These are phyloP conservation scores for Cossypha heuglini DNA, from an alignment of 2,797 vertebrate species.

Conservation along the genomic window DNA sequence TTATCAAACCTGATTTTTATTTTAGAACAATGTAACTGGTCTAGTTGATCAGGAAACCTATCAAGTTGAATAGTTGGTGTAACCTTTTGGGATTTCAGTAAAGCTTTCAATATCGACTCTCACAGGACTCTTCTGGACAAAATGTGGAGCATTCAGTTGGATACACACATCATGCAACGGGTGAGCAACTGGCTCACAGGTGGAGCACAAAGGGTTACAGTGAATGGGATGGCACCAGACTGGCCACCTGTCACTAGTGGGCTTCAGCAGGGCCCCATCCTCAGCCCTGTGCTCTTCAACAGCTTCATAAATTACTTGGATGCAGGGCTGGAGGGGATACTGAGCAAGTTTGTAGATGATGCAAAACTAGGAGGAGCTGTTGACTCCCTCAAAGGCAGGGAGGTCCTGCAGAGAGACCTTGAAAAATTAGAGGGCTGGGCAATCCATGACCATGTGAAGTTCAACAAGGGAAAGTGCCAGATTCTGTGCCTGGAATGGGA, in stretches of 20 bases:
- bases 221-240: background rate
- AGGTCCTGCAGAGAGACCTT: background rate
- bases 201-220: rapidly evolving
- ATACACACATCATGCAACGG: background rate
- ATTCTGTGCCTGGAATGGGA: background rate
- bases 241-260: rapidly evolving
- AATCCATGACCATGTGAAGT: too few relatives aligned
- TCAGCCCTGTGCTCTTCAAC: rapidly evolving
- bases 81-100: background rate
- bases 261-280: rapidly evolving
- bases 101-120: too few relatives aligned
- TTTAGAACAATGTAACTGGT: background rate
- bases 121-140: background rate
- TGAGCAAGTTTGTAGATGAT: background rate
- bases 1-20: background rate
- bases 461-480: too few relatives aligned
- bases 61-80: background rate
- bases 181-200: rapidly evolving
- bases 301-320: rapidly evolving
- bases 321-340: background rate
- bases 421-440: too few relatives aligned
- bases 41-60: background rate
- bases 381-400: rapidly evolving
- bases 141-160: background rate
- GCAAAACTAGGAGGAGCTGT: background rate